Evolutionary conservation across 1,140 invertebrate species (phyloP), one percentile per base, ranked within the genome.

Genomic region (Cydia pomonella): DNA sequence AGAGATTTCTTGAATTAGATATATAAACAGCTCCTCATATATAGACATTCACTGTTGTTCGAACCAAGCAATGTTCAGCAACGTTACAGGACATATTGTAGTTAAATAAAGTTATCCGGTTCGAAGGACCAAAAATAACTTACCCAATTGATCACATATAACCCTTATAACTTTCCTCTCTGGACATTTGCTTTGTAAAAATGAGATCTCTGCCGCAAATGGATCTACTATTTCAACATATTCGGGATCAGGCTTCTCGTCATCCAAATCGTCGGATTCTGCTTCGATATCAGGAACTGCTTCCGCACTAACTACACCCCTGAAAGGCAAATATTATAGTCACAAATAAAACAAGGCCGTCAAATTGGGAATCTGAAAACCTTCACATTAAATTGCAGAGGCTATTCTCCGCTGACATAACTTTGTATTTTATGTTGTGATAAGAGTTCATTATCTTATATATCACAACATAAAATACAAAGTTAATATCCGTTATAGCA

Each of bases 151-250:
- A 50, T 95, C 94, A 80, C 97, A 98, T 6, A 95, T 94, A 27
- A 98, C 95, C 87, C 96, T 96, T 66, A 98, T 94, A 13, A 97
- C 97, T 92, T 96, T 95, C 76, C 95, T 95, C n/a, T 95, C 94
- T 0, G 95, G 95, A 86, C 97, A 98, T 38, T 95, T 92, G 12
- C 95, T 95, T 75, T 96, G 95, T 12, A 97, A 93, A 80, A 98
- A 98, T 18, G 95, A 96, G 27, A 98, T 97, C 92, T 97, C 97
- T 3, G 95, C 90, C 2, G 96, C 96, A 62, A 94, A 94, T 0
- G 97, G 96, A 89, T 97, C 96, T 78, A 96, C 95, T 82, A 97
- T 96, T 81, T 96, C 95, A 0, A 97, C 97, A 82, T 97, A 97
- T 50, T 95, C 93, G 84, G 66, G 47, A 76, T 80, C 71, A 87